A percentile compares a stretch with the other conserved stretches of the same genome.
phyloP scores from a whole-genome alignment of 2,888 invertebrate genomes.

The Morpho achilles region DNA sequence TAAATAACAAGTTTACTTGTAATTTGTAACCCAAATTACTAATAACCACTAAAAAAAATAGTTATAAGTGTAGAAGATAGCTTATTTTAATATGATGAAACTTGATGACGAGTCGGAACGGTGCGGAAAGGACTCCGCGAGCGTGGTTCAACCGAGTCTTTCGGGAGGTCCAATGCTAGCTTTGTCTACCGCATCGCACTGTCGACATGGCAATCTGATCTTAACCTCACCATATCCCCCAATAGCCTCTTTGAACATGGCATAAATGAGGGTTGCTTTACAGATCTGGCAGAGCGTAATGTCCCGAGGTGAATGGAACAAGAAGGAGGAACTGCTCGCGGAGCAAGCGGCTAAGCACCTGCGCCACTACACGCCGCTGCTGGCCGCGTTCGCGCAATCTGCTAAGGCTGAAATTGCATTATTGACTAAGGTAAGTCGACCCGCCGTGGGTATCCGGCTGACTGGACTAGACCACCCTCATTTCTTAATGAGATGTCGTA shows the following conservation, averaged over 20 bases:
- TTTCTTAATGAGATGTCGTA: no score
- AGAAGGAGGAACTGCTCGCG: slow-evolving; percentile 97
- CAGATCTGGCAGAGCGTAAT: slow-evolving; percentile 97
- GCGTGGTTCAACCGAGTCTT: slow-evolving; percentile 50
- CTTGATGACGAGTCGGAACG: slow-evolving; percentile 77
- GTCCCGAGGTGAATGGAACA: slow-evolving; percentile 98
- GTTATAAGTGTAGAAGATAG: no score
- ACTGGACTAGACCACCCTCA: no score
- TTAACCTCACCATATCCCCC: no score
- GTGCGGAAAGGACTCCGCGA: slow-evolving; percentile 29
- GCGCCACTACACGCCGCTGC: slow-evolving; percentile 90
- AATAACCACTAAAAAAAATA: no score
- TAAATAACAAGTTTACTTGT: no score
- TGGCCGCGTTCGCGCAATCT: slow-evolving; percentile 92
- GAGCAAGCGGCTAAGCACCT: slow-evolving; percentile 96
- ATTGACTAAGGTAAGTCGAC: slow-evolving; percentile 82
- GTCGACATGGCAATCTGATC: slow-evolving; percentile 71
- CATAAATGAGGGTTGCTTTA: not conserved
- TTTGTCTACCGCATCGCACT: slow-evolving; percentile 34
- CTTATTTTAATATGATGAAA: slow-evolving; percentile 58
- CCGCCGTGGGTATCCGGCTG: no score
- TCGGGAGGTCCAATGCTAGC: slow-evolving; percentile 40
- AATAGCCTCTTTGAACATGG: no score
- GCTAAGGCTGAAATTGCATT: slow-evolving; percentile 93
- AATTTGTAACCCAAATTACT: no score